Evolutionary conservation across 2,888 invertebrate genomes (phyloP), one percentile per base, ranked within the genome.

Genomic region (Sinodicranocentrus sp.): DNA sequence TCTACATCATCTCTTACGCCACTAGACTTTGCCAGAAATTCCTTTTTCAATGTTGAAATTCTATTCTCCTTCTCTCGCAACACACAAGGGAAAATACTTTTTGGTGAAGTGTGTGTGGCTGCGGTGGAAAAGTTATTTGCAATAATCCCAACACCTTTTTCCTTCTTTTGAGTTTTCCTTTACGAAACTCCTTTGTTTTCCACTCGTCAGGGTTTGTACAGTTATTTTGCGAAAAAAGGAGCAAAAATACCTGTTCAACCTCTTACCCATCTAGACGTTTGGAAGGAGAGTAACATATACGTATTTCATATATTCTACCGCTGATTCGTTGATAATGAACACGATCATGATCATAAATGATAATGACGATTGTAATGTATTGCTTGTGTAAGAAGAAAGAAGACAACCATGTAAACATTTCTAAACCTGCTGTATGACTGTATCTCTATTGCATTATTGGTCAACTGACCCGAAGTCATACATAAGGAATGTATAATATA

Each of bases 171-270:
- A 52, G 13, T n/a, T n/a, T 13, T 52, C 52, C 13, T 52, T 52
- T 17, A 13, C 52, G 6, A 6, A 52, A n/a, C 19, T 63, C 28
- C 25, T 28, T 72, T 39, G n/a, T 63, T 77, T 77, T 57, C 26
- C 39, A n/a, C 21, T 43, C 43, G n/a, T 77, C 48, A 57, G 25
- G 77, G 54, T 68, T 77, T 77, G 39, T 67, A 77, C 77, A 77
- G 77, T 77, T 77, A 77, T 57, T 77, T 65, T 43, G 44, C n/a
- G 19, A 33, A 57, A 70, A 70, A 33, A 10, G 19, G 57, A 52
- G 78, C n/a, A 68, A 78, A 59, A 78, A 78, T 70, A 78, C 77
- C 57, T 67, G 77, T 54, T 77, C 59, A 59, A 59, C 59, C 59
- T 59, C 59, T 59, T 59, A 26, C 13, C 26, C 52, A n/a, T 52